Base-by-base conservation (phyloP, 1,140 invertebrate species). In the Zophobas atratus region DNA sequence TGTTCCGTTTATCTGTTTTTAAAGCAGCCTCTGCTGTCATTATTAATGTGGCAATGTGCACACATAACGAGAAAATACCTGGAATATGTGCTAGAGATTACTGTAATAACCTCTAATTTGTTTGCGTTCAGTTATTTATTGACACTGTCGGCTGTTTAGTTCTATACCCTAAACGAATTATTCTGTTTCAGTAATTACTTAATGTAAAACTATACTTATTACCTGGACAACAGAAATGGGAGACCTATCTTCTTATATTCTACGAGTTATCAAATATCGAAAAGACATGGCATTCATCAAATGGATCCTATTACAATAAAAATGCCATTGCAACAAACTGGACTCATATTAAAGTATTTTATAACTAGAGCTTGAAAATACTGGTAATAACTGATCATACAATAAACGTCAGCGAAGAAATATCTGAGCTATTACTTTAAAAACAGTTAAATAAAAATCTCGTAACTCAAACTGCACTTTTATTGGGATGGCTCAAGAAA, bases 371-470 rank as follows among this genome's bases (percentile, higher is more conserved):
- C 20, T 20, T 20, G 20, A 20, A 20, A 20, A 20, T 20, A 20
- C 20, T 20, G 20, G 20, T 20, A 20, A 20, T 20, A 20, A 20
- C 20, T 20, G 20, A 67, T 67, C 41, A 67, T 39, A 67, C 20
- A 43, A 41, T 67, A 67, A 67, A 67, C 43, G 41, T 43, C 32
- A 5, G 8, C 39, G 35, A 34, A 6, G 39, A 67, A 38, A 4
- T 67, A 67, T 48, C 41, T 39, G 60, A 48, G n/a, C 60, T 67
- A 67, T 67, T 67, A 67, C 38, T 41, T 67, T 8, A 39, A 36
- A 43, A 67, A 43, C 60, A 67, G 56, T 35, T 60, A 60, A 57
- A 67, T 67, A 67, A 57, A 67, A n/a, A 43, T 67, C 60, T 67
- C 43, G 43, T 67, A 67, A 67, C 36, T 67, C 38, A 39, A 43